phyloP scores from a whole-genome alignment of 2,113 vertebrate species.

The Cervus canadensis region DNA sequence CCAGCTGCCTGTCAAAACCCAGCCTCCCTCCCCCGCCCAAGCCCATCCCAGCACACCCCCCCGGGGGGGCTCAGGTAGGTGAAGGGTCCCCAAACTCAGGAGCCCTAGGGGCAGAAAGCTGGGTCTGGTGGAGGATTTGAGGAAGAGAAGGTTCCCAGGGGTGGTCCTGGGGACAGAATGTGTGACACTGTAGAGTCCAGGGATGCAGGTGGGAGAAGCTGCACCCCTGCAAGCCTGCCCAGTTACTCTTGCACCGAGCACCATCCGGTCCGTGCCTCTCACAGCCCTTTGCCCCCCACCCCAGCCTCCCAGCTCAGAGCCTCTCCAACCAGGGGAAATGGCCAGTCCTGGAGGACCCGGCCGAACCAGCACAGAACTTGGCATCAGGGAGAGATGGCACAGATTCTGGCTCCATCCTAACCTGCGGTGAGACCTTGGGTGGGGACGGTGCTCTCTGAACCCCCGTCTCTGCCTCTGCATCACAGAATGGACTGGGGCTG shows the following conservation, averaged over 20 bases:
- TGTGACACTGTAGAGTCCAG: not conserved
- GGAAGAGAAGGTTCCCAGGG: not conserved
- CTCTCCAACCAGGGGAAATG: not conserved
- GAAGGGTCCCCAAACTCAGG: not conserved
- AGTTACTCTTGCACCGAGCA: accelerated
- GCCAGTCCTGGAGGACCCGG: not conserved
- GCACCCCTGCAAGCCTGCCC: too few species aligned
- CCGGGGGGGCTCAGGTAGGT: not conserved
- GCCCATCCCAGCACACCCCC: not conserved
- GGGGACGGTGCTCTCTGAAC: not conserved
- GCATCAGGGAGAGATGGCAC: not conserved
- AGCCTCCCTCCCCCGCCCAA: not conserved
- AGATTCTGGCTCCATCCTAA: not conserved
- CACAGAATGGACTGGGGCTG: not conserved
- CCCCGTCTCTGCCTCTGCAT: not conserved
- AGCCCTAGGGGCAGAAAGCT: not conserved
- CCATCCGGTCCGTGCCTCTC: accelerated
- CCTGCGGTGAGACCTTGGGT: not conserved
- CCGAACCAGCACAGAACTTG: not conserved
- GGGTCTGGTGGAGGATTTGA: not conserved
- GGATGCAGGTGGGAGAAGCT: too few species aligned
- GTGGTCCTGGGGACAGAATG: not conserved
- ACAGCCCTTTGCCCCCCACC: not conserved
- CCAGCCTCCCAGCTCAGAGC: not conserved
- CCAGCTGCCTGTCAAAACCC: conserved; percentile 43